phyloP scores from a whole-genome alignment of 2,797 vertebrate species.

The Characodon lateralis region DNA sequence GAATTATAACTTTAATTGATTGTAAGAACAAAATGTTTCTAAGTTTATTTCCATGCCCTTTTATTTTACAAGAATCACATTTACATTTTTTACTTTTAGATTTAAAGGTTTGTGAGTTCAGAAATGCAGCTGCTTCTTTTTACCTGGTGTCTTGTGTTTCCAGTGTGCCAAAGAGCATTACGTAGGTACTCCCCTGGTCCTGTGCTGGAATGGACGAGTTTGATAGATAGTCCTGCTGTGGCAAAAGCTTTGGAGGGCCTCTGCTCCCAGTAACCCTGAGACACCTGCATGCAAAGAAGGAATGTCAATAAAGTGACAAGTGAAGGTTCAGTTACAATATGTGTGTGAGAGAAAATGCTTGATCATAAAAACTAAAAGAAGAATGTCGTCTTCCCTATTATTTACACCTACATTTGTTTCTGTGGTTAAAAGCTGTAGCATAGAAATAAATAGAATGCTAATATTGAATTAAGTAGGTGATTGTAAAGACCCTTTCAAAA shows the following conservation, averaged over 20 bases:
- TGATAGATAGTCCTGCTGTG: conserved; percentile 93
- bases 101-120: neutral
- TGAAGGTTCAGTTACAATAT: neutral
- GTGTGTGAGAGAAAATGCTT: neutral
- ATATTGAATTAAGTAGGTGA: neutral
- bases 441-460: neutral
- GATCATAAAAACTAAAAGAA: neutral
- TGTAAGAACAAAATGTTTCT: too few relatives aligned
- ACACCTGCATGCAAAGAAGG: conserved; percentile 88
- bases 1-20: too few relatives aligned
- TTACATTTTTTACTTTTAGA: neutral
- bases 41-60: neutral
- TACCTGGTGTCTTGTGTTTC: conserved; percentile 93
- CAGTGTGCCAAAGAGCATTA: conserved; percentile 97
- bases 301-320: neutral
- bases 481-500: neutral
- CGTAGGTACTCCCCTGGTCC: conserved; percentile 91
- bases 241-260: conserved; percentile 92
- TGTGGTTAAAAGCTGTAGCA: neutral
- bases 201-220: conserved; percentile 95
- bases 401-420: conserved; percentile 3
- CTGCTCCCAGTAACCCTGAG: conserved; percentile 97
- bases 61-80: neutral
- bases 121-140: neutral
- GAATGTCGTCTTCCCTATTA: neutral